A percentile compares a stretch with the other conserved stretches of the same genome.
Conservation (phyloP, 2,113 vertebrate genomes). For the Centropus bengalensis region DNA sequence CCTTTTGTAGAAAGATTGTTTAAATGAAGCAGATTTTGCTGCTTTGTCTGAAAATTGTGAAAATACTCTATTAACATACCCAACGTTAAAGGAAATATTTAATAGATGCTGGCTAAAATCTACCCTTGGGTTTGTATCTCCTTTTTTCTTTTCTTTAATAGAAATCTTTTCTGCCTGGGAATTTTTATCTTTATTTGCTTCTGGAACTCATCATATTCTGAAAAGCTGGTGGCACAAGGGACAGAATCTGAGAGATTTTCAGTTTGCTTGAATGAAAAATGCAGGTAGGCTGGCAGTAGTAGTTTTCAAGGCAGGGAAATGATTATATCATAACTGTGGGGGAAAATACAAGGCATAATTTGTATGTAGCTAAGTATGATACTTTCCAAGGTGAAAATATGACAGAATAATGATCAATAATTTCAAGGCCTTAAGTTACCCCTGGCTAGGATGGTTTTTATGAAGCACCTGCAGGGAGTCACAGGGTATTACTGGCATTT, state of each 20-base stretch:
- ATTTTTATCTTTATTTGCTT: not conserved
- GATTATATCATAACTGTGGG: not conserved
- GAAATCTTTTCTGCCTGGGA: not conserved
- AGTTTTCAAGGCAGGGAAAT: not conserved
- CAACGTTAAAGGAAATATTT: not conserved
- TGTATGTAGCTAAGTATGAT: not conserved
- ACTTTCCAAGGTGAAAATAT: not conserved
- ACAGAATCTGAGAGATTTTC: not conserved
- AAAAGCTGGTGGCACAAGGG: not conserved
- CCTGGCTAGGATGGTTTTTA: not conserved
- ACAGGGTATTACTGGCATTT: not conserved
- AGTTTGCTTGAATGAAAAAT: not conserved
- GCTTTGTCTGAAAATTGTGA: not conserved
- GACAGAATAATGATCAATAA: not conserved
- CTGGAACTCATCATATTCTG: not conserved
- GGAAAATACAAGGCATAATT: not conserved
- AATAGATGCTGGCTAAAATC: not conserved
- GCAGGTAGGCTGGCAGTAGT: not conserved
- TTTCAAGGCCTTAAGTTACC: not conserved
- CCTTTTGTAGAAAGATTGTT: not conserved
- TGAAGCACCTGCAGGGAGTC: not conserved
- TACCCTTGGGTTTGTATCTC: not conserved
- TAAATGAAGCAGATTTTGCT: not conserved
- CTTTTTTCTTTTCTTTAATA: not conserved
- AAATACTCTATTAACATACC: not conserved